Evolutionary conservation across 2,888 invertebrate species (phyloP).

Genomic region (Heliconius aoede): DNA sequence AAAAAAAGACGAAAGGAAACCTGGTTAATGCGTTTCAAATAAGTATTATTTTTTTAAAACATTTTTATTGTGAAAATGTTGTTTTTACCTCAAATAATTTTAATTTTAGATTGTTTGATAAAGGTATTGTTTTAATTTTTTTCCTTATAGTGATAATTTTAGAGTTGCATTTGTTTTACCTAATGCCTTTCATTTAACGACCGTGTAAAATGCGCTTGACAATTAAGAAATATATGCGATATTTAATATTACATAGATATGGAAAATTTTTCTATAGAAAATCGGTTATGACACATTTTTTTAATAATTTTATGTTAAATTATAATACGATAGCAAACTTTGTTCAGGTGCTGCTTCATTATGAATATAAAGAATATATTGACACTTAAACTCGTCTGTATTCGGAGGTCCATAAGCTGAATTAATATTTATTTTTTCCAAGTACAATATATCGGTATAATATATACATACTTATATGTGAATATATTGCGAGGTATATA

Average conservation of each 20-base stretch:
- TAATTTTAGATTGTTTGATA: background rate
- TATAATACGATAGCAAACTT: background rate
- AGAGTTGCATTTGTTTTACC: background rate
- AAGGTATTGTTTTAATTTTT: background rate
- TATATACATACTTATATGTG: background rate
- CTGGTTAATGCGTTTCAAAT: background rate
- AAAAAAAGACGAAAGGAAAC: too few relatives aligned
- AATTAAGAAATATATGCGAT: background rate
- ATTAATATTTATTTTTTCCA: background rate
- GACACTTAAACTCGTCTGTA: constrained; percentile 3
- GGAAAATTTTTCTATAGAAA: background rate
- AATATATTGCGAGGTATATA: background rate
- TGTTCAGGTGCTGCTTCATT: background rate
- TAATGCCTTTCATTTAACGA: background rate
- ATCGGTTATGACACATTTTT: background rate
- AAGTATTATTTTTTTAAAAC: background rate
- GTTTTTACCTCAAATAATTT: background rate
- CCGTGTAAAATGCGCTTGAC: background rate
- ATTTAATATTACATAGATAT: background rate
- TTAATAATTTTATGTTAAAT: too few relatives aligned
- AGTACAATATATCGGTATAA: background rate
- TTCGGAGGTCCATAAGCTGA: background rate
- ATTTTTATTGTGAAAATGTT: background rate
- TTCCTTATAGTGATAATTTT: too few relatives aligned
- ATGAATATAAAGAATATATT: constrained; percentile 1